phyloP scores from a whole-genome alignment of 2,113 vertebrate genomes.

The Taxidea taxus region DNA sequence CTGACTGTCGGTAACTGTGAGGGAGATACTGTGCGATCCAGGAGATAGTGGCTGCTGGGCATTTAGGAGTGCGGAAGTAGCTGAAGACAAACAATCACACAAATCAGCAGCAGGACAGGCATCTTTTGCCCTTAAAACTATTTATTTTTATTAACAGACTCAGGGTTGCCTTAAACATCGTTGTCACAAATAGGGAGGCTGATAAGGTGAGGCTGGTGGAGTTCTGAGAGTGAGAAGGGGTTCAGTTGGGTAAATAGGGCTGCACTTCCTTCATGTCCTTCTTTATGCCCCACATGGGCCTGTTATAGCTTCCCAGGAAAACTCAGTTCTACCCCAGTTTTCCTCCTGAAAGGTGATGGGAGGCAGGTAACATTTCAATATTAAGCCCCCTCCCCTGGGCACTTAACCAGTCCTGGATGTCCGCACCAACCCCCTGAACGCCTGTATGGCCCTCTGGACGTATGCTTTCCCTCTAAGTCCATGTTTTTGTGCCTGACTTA shows the following conservation, averaged over 20 bases:
- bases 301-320: not conserved
- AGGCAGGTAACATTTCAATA: not conserved
- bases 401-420: not conserved
- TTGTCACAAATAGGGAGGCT: not conserved
- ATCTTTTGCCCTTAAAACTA: not conserved
- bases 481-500: not conserved
- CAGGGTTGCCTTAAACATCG: not conserved
- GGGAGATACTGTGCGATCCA: constrained; percentile 14
- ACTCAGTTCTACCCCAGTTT: not conserved
- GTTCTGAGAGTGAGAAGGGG: not conserved
- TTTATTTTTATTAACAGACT: not conserved
- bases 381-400: fast-evolving
- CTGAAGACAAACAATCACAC: not conserved
- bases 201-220: not conserved
- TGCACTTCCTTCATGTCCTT: not conserved
- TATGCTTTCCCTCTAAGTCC: not conserved
- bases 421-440: not conserved
- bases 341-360: not conserved
- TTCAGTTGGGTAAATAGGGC: not conserved
- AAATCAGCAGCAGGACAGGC: not conserved
- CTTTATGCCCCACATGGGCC: not conserved
- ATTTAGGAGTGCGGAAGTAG: constrained; percentile 3
- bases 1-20: not conserved
- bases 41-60: not conserved
- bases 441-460: not conserved